Evolutionary conservation across 30 jellyfish, hydroid and myxozoan genomes (phyloP).

Genomic region (Haliclystus octoradiatus): DNA sequence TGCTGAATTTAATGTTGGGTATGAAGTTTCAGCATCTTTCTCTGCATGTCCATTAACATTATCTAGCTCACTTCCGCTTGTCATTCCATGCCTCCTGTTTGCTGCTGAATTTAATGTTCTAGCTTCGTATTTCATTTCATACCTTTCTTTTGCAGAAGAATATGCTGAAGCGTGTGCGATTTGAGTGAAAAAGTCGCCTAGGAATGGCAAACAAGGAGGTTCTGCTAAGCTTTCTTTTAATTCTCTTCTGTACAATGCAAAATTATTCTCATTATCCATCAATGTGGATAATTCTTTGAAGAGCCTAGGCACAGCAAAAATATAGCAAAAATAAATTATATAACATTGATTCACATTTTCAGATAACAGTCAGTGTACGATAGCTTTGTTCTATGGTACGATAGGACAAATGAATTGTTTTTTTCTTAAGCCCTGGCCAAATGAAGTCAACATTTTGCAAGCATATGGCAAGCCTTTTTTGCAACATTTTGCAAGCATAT

Average conservation of each 20-base stretch:
- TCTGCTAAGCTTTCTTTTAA: slow-evolving; percentile 18
- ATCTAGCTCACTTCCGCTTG: background rate
- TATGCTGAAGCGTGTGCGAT: slow-evolving; percentile 87
- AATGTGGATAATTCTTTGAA: slow-evolving; percentile 66
- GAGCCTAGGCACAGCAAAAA: too few species aligned
- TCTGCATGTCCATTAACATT: background rate
- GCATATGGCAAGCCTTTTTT: too few species aligned
- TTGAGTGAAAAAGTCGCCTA: slow-evolving; percentile 73
- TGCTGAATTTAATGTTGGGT: background rate
- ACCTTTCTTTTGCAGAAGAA: slow-evolving; percentile 44
- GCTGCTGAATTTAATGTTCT: slow-evolving; percentile 25
- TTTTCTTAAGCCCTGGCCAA: too few species aligned
- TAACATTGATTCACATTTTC: too few species aligned
- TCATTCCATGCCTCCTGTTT: background rate
- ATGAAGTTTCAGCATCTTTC: background rate
- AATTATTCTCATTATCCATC: slow-evolving; percentile 63
- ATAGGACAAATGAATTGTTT: too few species aligned
- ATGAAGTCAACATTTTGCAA: too few species aligned
- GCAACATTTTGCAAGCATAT: too few species aligned
- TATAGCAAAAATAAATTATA: too few species aligned
- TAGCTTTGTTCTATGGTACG: too few species aligned
- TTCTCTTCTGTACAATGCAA: slow-evolving; percentile 46
- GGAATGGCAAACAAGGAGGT: slow-evolving; percentile 71
- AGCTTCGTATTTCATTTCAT: slow-evolving; percentile 23
- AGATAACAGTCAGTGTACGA: too few species aligned